Conservation (phyloP, 2,113 vertebrate genomes). For the Sphyrna mokarran region DNA sequence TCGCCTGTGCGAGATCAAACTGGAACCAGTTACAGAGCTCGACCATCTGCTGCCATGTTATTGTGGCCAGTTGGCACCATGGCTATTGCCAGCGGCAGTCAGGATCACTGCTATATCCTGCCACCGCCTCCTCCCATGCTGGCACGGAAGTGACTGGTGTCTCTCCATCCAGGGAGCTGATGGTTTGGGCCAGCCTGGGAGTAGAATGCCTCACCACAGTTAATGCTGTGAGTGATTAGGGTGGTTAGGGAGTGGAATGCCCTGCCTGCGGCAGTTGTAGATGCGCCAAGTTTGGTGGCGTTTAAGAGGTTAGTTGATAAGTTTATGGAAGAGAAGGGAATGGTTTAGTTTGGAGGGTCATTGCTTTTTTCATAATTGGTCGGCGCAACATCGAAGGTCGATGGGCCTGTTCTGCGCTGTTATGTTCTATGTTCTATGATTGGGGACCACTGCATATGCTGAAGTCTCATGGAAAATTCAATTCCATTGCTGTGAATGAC, state of each 20-base stretch:
- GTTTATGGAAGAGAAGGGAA: too few relatives aligned
- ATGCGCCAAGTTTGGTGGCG: too few relatives aligned
- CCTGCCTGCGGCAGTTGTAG: too few relatives aligned
- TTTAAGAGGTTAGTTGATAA: too few relatives aligned
- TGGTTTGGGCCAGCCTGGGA: background rate
- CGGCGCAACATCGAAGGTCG: too few relatives aligned
- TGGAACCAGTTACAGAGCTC: background rate
- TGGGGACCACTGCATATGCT: background rate
- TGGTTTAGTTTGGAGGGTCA: too few relatives aligned
- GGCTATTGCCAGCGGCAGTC: background rate
- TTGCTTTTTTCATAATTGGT: too few relatives aligned
- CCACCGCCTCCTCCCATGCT: background rate
- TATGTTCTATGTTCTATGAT: too few relatives aligned
- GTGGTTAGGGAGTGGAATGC: too few relatives aligned
- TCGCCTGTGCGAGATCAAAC: background rate
- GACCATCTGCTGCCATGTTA: background rate
- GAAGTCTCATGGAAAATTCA: background rate
- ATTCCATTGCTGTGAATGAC: background rate
- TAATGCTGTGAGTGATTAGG: background rate
- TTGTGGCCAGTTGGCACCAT: background rate
- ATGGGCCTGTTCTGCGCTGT: too few relatives aligned
- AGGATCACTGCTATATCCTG: background rate
- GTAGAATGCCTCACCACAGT: background rate
- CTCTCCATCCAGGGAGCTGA: background rate
- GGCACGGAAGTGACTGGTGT: background rate